Evolutionary conservation across 2,113 vertebrate genomes (phyloP).

Genomic region (Carlito syrichta): DNA sequence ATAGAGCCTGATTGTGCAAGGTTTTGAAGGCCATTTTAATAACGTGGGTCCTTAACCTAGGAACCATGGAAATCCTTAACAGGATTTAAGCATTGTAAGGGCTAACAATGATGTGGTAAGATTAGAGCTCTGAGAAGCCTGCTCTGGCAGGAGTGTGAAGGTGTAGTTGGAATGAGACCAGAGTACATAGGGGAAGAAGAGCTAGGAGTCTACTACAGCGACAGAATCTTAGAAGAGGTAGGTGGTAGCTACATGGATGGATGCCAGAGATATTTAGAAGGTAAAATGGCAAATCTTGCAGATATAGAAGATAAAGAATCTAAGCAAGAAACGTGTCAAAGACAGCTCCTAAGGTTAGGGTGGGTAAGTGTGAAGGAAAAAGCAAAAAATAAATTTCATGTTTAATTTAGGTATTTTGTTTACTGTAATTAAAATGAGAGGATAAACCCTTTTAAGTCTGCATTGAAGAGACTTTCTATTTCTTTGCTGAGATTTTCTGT

Average conservation of each 20-base stretch:
- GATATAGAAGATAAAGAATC: not conserved
- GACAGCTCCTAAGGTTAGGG: not conserved
- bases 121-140: not conserved
- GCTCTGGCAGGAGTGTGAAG: not conserved
- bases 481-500: not conserved
- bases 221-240: not conserved
- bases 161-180: not conserved
- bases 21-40: not conserved
- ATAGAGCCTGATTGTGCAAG: not conserved
- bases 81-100: not conserved
- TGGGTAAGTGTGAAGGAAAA: not conserved
- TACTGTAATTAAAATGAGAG: not conserved
- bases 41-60: not conserved
- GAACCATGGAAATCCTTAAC: not conserved
- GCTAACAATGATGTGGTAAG: not conserved
- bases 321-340: not conserved
- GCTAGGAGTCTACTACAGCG: not conserved
- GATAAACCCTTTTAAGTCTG: not conserved
- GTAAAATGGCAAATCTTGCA: not conserved
- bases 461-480: not conserved
- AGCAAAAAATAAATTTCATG: not conserved
- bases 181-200: not conserved
- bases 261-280: not conserved
- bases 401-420: not conserved
- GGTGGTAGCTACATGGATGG: not conserved